Evolutionary conservation across 2,113 vertebrate genomes (phyloP), one percentile per base, ranked within the genome.

Genomic region (Nanorana parkeri): DNA sequence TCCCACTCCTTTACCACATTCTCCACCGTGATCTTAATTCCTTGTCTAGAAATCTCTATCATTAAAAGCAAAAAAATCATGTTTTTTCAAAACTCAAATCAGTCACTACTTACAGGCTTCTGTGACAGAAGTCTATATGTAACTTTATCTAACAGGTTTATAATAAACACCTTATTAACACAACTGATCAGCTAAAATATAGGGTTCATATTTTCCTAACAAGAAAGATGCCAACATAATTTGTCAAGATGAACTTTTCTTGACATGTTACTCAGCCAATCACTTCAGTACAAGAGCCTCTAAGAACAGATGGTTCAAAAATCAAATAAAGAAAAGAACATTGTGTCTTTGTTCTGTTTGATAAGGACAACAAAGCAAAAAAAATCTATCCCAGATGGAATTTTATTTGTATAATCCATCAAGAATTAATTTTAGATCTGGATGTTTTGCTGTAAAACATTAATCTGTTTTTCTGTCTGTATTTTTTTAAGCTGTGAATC

Each of bases 301-400:
- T 54, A 56, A 54, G 51, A 81, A 81, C 79, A 81, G 79, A 81
- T 81, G 79, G 79, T 66, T 81, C 73, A 65, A 81, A 81, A 81
- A 81, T 81, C 68, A 74, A 73, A 74, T 73, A 73, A 32, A 66
- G 41, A 52, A 51, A 52, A 41, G 69, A 66, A 81, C 79, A 81
- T 41, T 81, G 79, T 54, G 58, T 81, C 56, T 81, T 81, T 81
- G 79, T 74, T 66, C 58, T 56, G 19, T 73, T 72, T 81, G 47
- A 74, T 81, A 65, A 66, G 79, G 74, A 81, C 15, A 55, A 81
- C 54, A 55, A 72, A 47, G 13, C 41, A 47, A 47, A 65, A 81
- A 58, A 73, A 73, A 65, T 81, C 60, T 28, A 64, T 81, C n/a
- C 79, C 79, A 81, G 79, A 81, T 81, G 79, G 79, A 81, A 74